Conservation (phyloP, 1,140 invertebrate species). For the Archivesica marissinica region DNA sequence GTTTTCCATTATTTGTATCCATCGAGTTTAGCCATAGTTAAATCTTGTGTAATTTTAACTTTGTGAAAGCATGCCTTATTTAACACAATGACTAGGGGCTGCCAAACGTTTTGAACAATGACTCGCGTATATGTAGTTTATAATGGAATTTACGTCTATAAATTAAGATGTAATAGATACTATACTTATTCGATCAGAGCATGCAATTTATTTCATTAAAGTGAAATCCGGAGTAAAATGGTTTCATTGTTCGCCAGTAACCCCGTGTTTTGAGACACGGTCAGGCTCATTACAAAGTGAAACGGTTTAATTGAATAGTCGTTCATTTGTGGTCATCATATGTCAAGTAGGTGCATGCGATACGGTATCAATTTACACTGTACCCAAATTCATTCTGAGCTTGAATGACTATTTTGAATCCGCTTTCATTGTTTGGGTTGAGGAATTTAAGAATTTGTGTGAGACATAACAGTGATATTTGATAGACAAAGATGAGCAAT, state of each 20-base stretch:
- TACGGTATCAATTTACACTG: neutral
- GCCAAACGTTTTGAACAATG: conserved; percentile 15
- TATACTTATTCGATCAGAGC: conserved; percentile 1
- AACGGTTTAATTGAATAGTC: neutral
- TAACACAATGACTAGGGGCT: conserved; percentile 4
- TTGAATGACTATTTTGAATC: no score
- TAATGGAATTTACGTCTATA: conserved; percentile 28
- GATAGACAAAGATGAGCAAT: no score
- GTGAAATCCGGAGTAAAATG: conserved; percentile 27
- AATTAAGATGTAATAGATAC: conserved; percentile 49
- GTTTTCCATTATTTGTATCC: neutral
- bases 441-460: no score
- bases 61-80: conserved; percentile 1
- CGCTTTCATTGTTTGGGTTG: no score
- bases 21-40: neutral
- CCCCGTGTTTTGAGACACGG: neutral
- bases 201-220: conserved; percentile 48
- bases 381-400: no score
- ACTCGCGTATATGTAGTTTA: neutral
- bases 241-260: conserved; percentile 3
- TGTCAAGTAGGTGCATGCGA: conserved; percentile 16
- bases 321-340: conserved; percentile 8
- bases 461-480: no score
- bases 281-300: conserved; percentile 13
- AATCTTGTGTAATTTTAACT: conserved; percentile 12